These are phyloP conservation scores for Neostethus bicornis DNA, from an alignment of 2,797 vertebrate genomes.

Conservation along the genomic window DNA sequence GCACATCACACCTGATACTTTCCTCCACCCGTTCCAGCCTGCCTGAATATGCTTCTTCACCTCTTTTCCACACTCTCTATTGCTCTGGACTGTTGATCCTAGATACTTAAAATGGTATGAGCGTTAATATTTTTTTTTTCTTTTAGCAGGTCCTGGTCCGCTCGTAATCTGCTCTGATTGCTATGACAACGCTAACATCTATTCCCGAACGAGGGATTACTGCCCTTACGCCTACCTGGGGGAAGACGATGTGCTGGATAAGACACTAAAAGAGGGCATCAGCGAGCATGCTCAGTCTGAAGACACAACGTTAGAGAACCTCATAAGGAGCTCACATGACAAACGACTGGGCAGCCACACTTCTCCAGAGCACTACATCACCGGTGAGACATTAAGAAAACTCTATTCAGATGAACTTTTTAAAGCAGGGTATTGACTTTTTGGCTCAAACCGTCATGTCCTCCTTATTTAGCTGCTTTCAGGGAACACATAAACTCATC, in stretches of 20 bases:
- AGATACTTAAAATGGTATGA: no score
- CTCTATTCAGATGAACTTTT: not conserved
- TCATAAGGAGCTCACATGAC: conserved; percentile 76
- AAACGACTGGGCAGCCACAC: conserved; percentile 63
- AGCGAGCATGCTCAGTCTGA: conserved; percentile 70
- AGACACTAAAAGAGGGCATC: conserved; percentile 74
- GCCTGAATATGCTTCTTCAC: no score
- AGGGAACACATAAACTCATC: not conserved
- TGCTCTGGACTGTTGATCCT: no score
- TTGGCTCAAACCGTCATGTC: not conserved
- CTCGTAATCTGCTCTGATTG: conserved; percentile 96
- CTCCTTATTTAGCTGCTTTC: conserved; percentile 4
- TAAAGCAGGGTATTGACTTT: not conserved
- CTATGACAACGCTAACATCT: conserved; percentile 96
- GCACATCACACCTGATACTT: no score
- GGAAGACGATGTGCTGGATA: conserved; percentile 88
- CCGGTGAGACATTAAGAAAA: conserved; percentile 76
- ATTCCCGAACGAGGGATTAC: conserved; percentile 90
- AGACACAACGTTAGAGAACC: conserved; percentile 72
- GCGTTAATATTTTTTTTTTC: no score
- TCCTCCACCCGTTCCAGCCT: no score
- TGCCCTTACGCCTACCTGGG: conserved; percentile 90
- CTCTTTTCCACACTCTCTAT: no score
- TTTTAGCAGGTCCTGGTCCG: conserved; percentile 73
- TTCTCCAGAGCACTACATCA: conserved; percentile 61